Evolutionary conservation across 2,888 invertebrate genomes (phyloP), one percentile per base, ranked within the genome.

Genomic region (Apodemia hepburni): DNA sequence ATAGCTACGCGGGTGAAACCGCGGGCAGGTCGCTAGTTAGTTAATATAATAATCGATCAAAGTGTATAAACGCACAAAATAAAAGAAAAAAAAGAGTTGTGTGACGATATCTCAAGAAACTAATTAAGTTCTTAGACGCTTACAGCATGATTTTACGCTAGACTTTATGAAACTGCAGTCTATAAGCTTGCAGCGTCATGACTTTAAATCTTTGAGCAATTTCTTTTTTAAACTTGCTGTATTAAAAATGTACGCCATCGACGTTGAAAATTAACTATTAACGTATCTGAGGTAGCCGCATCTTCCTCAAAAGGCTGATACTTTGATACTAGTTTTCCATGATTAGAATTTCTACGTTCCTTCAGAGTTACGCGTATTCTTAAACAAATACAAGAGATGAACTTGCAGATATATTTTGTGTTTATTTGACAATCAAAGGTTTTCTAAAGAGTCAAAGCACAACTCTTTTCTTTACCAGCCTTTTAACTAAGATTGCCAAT

Each of bases 141-240:
- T 54, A 54, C 54, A 54, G 29, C 29, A 27, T 29, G 29, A 27
- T n/a, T 54, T 54, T 54, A 27, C 54, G 27, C 54, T 57, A 57
- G 47, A n/a, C 15, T 57, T 57, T 57, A 57, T 57, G 29, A 57
- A 15, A 29, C 27, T n/a, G 29, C 29, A 29, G 54, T 27, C 54
- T 29, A 29, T 57, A 29, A 57, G 54, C 54, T 57, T 27, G 54
- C 54, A 27, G 54, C 54, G 54, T 57, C n/a, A 57, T 57, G 54
- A 3, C 27, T 57, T 29, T 57, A n/a, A 57, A 57, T 57, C 29
- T 27, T 27, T 8, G 27, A 57, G 54, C 15, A 57, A 29, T 57
- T n/a, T 54, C 54, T 27, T 27, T 27, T 27, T 54, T 12, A 57
- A 57, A 57, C 54, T 57, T 57, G 1, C 11, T 7, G 15, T 57